phyloP scores from a whole-genome alignment of 2,888 invertebrate genomes.

The Macropis europaea region DNA sequence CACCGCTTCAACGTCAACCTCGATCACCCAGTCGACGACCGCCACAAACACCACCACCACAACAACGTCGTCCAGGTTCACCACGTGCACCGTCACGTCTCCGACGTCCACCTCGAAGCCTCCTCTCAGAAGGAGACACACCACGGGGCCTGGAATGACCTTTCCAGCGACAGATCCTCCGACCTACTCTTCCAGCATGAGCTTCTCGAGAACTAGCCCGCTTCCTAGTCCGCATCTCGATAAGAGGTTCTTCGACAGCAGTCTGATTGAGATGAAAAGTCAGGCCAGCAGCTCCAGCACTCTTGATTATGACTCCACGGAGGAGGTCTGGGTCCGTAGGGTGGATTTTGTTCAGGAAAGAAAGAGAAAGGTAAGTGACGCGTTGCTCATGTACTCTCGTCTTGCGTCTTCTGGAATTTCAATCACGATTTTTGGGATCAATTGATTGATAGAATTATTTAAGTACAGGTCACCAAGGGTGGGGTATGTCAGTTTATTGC shows the following conservation, averaged over 20 bases:
- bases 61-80: conserved; percentile 69
- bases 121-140: conserved; percentile 73
- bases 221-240: conserved; percentile 86
- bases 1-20: background rate
- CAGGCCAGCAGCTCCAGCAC: conserved; percentile 84
- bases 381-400: too few relatives aligned
- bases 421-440: background rate
- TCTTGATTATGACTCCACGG: conserved; percentile 82
- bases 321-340: conserved; percentile 88
- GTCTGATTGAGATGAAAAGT: conserved; percentile 90
- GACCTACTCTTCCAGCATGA: conserved; percentile 76
- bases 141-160: conserved; percentile 77
- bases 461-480: too few relatives aligned
- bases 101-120: conserved; percentile 74
- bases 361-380: conserved; percentile 81
- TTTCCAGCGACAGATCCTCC: conserved; percentile 78
- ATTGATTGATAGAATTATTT: too few relatives aligned
- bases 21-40: conserved; percentile 6
- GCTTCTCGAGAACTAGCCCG: conserved; percentile 79
- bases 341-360: conserved; percentile 80
- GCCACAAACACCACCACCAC: conserved; percentile 44
- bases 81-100: conserved; percentile 73
- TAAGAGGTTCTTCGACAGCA: conserved; percentile 90
- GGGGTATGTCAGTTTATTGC: too few relatives aligned
- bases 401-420: background rate